phyloP scores from a whole-genome alignment of 2,113 vertebrate species.

The Panthera leo region DNA sequence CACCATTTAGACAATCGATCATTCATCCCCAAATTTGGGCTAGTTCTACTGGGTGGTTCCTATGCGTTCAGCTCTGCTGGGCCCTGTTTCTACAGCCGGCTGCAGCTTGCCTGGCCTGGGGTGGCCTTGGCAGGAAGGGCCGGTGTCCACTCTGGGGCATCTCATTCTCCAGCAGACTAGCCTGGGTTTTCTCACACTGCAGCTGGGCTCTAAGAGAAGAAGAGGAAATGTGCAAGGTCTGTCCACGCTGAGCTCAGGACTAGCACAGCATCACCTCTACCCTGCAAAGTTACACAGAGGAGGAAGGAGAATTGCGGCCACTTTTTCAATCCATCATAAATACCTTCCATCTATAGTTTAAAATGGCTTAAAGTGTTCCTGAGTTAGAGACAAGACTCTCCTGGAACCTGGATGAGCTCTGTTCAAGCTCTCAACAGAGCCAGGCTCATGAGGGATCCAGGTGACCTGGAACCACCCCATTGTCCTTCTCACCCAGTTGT shows the following conservation, averaged over 20 bases:
- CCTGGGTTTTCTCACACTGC: neutral
- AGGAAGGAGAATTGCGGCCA: neutral
- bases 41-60: neutral
- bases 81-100: neutral
- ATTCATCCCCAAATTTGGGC: neutral
- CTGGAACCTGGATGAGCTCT: neutral
- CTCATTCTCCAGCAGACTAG: neutral
- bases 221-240: neutral
- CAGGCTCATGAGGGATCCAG: too few relatives aligned
- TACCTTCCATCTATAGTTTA: neutral
- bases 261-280: neutral
- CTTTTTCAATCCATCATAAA: too few relatives aligned
- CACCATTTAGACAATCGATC: neutral
- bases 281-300: neutral
- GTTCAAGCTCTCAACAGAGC: neutral
- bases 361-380: neutral
- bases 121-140: neutral
- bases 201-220: neutral
- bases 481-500: neutral
- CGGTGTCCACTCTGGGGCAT: neutral
- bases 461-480: neutral
- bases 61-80: neutral
- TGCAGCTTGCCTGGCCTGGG: neutral
- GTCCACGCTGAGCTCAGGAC: too few relatives aligned
- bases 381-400: neutral